phyloP scores from a whole-genome alignment of 2,113 vertebrate genomes.

The Tragelaphus buxtoni region DNA sequence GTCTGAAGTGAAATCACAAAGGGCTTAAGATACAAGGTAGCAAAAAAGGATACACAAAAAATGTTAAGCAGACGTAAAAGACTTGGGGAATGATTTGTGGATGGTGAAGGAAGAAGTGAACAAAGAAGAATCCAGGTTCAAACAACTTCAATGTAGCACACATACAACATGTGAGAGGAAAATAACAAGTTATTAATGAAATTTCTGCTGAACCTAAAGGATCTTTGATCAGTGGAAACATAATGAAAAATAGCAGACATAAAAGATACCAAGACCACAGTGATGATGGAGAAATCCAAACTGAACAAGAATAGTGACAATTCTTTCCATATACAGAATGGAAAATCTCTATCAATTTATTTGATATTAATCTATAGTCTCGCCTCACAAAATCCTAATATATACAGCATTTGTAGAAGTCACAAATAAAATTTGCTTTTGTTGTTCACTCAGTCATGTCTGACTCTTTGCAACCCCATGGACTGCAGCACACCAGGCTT shows the following conservation, averaged over 20 bases:
- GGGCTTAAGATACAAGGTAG: neutral
- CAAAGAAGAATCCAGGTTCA: neutral
- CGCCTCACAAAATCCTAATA: neutral
- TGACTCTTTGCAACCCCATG: neutral
- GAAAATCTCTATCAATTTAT: neutral
- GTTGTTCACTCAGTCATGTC: neutral
- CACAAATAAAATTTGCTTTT: neutral
- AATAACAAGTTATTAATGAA: neutral
- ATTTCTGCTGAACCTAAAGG: neutral
- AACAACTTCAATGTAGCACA: neutral
- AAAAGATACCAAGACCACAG: neutral
- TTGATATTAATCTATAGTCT: neutral
- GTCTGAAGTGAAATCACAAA: neutral
- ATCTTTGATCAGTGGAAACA: neutral
- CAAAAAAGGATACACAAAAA: neutral
- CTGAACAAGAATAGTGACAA: neutral
- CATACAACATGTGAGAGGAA: neutral
- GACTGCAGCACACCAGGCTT: neutral
- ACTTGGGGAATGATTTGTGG: neutral
- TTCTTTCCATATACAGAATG: neutral
- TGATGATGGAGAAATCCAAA: neutral
- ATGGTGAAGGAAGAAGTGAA: neutral
- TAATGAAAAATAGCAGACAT: neutral
- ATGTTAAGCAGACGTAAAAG: neutral
- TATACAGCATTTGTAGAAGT: neutral